Evolutionary conservation across 2,888 invertebrate genomes (phyloP).

Genomic region (Rosalia funebris): DNA sequence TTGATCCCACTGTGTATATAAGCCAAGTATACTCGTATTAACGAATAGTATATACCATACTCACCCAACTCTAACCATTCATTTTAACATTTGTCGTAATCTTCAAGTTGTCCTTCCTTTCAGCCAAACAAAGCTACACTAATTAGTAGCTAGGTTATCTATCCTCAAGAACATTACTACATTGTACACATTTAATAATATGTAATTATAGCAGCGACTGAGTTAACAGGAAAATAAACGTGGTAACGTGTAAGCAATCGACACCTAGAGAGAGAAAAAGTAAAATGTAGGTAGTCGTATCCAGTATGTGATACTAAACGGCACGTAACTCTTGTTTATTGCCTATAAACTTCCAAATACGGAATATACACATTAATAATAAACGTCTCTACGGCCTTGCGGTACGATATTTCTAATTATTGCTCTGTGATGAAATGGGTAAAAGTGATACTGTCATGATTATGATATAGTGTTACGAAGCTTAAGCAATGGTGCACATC

Average conservation of each 20-base stretch:
- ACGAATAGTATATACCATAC: too few species aligned
- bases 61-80: too few species aligned
- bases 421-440: neutral
- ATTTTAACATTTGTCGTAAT: too few species aligned
- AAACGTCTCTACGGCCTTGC: neutral
- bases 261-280: neutral
- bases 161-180: neutral
- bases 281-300: neutral
- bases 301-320: neutral
- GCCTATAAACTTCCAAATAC: conserved; percentile 2
- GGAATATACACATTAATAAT: neutral
- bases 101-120: too few species aligned
- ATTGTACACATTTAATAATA: neutral
- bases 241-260: neutral
- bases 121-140: too few species aligned
- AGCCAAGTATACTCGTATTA: too few species aligned
- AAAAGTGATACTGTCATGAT: neutral
- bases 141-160: too few species aligned
- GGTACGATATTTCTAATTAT: neutral
- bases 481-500: neutral
- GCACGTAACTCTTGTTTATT: conserved; percentile 6
- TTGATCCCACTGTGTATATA: too few species aligned
- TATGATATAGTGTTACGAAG: neutral
- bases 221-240: neutral
- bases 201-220: neutral